Conservation (phyloP, 2,888 invertebrate genomes). For the Smittia sp. region DNA sequence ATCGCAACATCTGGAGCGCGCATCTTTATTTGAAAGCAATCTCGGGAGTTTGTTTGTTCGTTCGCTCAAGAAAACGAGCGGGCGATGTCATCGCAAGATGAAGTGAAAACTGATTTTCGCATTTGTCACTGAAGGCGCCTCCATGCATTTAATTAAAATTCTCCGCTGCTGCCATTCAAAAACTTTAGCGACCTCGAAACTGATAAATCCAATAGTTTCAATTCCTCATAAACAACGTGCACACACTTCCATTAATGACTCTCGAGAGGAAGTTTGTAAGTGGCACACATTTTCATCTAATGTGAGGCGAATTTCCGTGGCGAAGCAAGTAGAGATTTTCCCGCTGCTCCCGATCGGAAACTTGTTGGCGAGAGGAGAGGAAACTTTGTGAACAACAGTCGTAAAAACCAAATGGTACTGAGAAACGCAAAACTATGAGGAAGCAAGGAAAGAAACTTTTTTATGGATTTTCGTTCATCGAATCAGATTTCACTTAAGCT, state of each 20-base stretch:
- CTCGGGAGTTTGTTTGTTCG: too few species aligned
- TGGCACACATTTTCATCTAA: conserved; percentile 35
- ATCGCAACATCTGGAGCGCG: conserved; percentile 38
- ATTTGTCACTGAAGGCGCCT: background rate
- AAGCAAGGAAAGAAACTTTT: conserved; percentile 5
- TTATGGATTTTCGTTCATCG: conserved; percentile 25
- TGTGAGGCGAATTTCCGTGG: background rate
- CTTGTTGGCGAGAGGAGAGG: conserved; percentile 35
- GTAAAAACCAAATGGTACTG: conserved; percentile 40
- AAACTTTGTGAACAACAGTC: conserved; percentile 37
- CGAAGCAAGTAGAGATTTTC: conserved; percentile 22
- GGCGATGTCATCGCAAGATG: background rate
- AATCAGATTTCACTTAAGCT: conserved; percentile 37
- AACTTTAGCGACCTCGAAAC: too few species aligned
- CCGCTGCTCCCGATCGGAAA: conserved; percentile 4
- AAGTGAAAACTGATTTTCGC: too few species aligned
- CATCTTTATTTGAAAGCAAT: conserved; percentile 38
- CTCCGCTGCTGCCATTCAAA: background rate
- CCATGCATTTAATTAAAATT: background rate
- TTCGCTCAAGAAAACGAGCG: background rate
- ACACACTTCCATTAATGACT: background rate
- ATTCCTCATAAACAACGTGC: background rate
- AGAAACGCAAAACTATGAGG: conserved; percentile 10
- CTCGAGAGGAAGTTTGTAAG: background rate
- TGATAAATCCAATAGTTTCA: background rate